Evolutionary conservation across 2,888 invertebrate species (phyloP), one percentile per base, ranked within the genome.

Genomic region (Carabus problematicus): DNA sequence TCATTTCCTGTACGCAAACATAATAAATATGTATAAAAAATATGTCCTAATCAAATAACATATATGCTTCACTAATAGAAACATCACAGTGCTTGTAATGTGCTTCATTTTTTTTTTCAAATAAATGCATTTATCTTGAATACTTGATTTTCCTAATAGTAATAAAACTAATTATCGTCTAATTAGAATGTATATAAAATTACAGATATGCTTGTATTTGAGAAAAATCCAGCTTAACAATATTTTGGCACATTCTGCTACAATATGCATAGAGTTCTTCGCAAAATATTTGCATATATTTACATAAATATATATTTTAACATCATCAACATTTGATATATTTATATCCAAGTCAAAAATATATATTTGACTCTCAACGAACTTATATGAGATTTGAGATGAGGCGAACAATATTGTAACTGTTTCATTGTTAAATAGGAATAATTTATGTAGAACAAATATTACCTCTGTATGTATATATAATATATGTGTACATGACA

Each of bases 241-340:
- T 16, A 59, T 19, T 67, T 60, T 67, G 66, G 67, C 67, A 67
- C 67, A 45, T 67, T 60, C 58, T 59, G 42, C 67, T 47, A 47
- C 29, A 66, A 45, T 58, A 14, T 45, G 56, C 58, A 52, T 40
- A 12, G 61, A 43, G 29, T 9, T 60, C 39, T 45, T 61, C 47
- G 68, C 68, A 68, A 68, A 68, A 68, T 62, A 68, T 62, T 61
- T 54, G 45, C 61, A 61, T 61, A 62, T 68, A 61, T 61, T 68
- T 68, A 68, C 55, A 68, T 68, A 68, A 68, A 68, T 68, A 68
- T 68, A 60, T 68, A 40, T 54, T 68, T 61, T 68, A 68, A 68
- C 68, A 68, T 68, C 55, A 62, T 68, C 55, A 68, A 68, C 68
- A 68, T 61, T 68, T 68, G 61, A 68, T 68, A 68, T 67, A 67